phyloP scores from a whole-genome alignment of 2,113 vertebrate species.

The Tichodroma muraria region DNA sequence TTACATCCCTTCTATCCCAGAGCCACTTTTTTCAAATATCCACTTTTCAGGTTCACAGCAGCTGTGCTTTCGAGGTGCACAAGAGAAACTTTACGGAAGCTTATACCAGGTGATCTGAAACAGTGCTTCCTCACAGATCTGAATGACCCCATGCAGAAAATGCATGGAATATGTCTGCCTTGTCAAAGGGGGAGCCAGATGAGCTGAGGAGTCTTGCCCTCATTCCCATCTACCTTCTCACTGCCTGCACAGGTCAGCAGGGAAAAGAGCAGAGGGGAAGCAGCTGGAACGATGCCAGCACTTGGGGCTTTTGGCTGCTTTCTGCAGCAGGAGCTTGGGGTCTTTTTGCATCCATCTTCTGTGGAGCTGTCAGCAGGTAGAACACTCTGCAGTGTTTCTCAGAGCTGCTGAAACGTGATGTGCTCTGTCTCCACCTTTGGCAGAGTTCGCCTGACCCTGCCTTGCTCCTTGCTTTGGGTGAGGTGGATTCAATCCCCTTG shows the following conservation, averaged over 20 bases:
- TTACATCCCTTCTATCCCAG: background rate
- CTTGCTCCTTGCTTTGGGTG: background rate
- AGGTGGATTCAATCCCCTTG: background rate
- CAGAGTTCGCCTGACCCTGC: background rate
- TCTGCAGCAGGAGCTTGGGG: background rate
- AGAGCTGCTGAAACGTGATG: background rate
- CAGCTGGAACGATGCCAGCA: background rate
- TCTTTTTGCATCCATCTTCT: background rate
- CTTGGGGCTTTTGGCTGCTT: background rate
- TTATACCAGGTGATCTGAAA: background rate
- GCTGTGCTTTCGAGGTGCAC: background rate
- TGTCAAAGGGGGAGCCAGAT: background rate
- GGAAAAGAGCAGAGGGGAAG: background rate
- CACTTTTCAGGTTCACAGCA: background rate
- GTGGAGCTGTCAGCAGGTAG: constrained; percentile 11
- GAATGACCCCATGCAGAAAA: background rate
- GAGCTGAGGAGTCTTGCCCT: background rate
- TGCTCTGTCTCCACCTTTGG: background rate
- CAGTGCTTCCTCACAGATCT: background rate
- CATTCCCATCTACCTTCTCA: background rate
- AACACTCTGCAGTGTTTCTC: background rate
- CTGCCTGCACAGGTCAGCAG: background rate
- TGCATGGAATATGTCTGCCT: background rate
- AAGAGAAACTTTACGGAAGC: background rate
- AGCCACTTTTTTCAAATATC: background rate